Evolutionary conservation across 2,888 invertebrate genomes (phyloP).

Genomic region (Candidula unifasciata): DNA sequence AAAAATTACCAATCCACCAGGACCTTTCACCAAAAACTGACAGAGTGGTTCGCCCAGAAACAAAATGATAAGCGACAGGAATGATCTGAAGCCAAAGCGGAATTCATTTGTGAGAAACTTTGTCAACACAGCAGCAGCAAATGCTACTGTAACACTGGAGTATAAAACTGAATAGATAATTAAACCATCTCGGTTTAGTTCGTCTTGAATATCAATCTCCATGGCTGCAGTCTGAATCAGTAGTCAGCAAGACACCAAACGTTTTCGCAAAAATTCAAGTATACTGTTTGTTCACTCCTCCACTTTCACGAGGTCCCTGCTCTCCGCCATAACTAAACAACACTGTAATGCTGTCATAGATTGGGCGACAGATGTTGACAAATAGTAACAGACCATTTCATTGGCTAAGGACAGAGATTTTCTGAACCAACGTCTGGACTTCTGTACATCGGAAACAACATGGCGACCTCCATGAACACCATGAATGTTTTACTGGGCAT

Average conservation of each 20-base stretch:
- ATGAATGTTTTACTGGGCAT: conserved; percentile 17
- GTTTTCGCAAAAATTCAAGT: background rate
- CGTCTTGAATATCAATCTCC: conserved; percentile 55
- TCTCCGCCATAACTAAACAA: conserved; percentile 48
- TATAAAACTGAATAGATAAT: conserved; percentile 75
- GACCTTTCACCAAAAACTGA: conserved; percentile 75
- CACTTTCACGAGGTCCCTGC: conserved; percentile 15
- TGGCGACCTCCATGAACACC: conserved; percentile 54
- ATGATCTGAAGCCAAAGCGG: conserved; percentile 74
- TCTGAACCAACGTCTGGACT: conserved; percentile 1
- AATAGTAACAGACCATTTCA: background rate
- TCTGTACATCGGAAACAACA: conserved; percentile 40
- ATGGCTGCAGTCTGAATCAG: conserved; percentile 10
- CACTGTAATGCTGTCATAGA: background rate
- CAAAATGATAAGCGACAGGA: conserved; percentile 72
- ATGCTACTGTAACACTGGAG: conserved; percentile 74
- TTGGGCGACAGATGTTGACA: conserved; percentile 34
- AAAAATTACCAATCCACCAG: conserved; percentile 72
- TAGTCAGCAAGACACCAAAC: background rate
- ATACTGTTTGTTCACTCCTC: background rate
- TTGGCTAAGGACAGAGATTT: background rate
- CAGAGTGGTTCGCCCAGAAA: conserved; percentile 76
- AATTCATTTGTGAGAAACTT: conserved; percentile 77
- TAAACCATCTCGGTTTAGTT: conserved; percentile 66
- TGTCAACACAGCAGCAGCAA: conserved; percentile 76